Conservation (phyloP, 2,888 invertebrate species). For the Apeira syringaria region DNA sequence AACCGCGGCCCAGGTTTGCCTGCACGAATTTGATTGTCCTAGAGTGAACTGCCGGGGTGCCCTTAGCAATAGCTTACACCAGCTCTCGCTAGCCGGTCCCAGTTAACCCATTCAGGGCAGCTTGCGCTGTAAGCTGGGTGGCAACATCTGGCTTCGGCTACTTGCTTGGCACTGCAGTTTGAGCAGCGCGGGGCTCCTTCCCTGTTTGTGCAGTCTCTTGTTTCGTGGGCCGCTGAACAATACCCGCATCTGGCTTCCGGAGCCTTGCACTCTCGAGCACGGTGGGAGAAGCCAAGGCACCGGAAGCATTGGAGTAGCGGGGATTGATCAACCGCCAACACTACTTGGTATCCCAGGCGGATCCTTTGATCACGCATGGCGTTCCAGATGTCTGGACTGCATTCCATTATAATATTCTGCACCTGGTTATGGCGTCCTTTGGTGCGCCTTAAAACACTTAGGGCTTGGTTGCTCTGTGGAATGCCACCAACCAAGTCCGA, state of each 20-base stretch:
- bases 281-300: conserved; percentile 6
- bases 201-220: no score
- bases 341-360: conserved; percentile 25
- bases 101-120: no score
- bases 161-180: no score
- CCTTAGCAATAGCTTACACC: no score
- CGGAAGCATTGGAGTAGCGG: conserved; percentile 19
- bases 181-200: no score
- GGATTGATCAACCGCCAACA: conserved; percentile 21
- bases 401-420: no score
- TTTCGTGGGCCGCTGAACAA: conserved; percentile 15
- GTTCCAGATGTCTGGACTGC: conserved; percentile 15
- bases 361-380: conserved; percentile 5
- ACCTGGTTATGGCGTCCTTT: no score
- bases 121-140: no score
- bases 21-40: background rate
- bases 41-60: no score
- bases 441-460: conserved; percentile 17
- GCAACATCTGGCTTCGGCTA: no score
- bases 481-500: conserved; percentile 13
- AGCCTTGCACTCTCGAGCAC: conserved; percentile 4
- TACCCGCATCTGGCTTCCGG: conserved; percentile 5
- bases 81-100: no score
- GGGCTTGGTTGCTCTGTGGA: background rate
- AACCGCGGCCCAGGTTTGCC: background rate